Evolutionary conservation across 2,888 invertebrate species (phyloP), one percentile per base, ranked within the genome.

Genomic region (Eilema depressum): DNA sequence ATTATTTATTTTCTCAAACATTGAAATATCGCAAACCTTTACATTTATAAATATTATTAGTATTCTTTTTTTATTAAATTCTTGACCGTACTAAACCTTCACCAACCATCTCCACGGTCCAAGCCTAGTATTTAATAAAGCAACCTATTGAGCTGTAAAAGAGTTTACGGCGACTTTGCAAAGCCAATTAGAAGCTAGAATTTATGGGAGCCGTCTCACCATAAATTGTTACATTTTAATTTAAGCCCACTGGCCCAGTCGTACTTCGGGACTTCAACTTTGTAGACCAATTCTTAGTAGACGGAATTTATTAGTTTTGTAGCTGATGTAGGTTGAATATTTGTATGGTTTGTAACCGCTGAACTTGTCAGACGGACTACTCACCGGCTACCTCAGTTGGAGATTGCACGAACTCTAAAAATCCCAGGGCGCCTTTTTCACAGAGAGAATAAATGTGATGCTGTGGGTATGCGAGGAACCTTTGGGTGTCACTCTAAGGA

Each of bases 201-300:
- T 94, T 94, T 94, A 94, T 92, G 90, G 89, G 87, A 83, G 81
- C 85, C 83, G 80, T 85, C 88, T 85, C 78, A 85, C 88, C 91
- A 91, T 94, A 93, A 94, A 93, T 93, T 92, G 92, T 90, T 91
- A 91, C 93, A 91, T 93, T 94, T 93, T 94, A 94, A 94, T 93
- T 94, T 92, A 91, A 93, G 89, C 90, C 88, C 80, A 80, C 81
- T 82, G 90, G 86, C 87, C 89, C 88, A 83, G 86, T 86, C 70
- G 72, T 77, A 75, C 75, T 82, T 78, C 59, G 67, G 59, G 77
- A 76, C 72, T 76, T 63, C 67, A 74, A 82, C 79, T 83, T 83
- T 79, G 82, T 81, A 81, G 77, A 73, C 70, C 76, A 81, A 76
- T 82, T 82, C 75, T 79, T 69, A 74, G 71, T 63, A 71, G 70